These are phyloP conservation scores for Crocodylus rhombifer DNA, from an alignment of 2,797 vertebrate genomes.

Conservation along the genomic window DNA sequence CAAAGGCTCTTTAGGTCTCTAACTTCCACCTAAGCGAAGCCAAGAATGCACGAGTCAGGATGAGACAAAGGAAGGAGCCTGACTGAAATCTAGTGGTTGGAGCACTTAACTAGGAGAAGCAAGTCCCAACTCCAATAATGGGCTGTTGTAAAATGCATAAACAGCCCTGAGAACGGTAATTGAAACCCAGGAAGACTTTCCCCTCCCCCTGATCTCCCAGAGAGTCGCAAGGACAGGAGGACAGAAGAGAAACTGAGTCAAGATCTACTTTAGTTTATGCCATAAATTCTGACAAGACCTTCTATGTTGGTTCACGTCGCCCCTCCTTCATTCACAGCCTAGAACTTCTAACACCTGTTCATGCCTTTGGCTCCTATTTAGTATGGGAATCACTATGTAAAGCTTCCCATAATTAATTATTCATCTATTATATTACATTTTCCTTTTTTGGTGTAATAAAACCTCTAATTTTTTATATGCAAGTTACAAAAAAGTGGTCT, in stretches of 20 bases:
- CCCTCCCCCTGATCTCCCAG: too few species aligned
- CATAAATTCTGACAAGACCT: neutral
- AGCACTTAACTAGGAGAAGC: too few species aligned
- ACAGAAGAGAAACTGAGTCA: neutral
- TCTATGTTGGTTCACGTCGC: neutral
- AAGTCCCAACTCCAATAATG: too few species aligned
- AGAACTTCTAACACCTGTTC: neutral
- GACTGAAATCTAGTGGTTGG: too few species aligned
- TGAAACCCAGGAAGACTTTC: too few species aligned
- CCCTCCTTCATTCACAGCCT: neutral
- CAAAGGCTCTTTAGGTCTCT: too few species aligned
- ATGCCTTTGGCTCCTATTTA: neutral
- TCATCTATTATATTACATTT: neutral
- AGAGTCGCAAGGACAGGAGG: neutral
- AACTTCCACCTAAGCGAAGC: too few species aligned
- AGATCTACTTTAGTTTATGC: neutral
- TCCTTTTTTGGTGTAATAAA: neutral
- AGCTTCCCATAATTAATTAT: neutral
- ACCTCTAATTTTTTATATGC: neutral
- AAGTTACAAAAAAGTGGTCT: neutral
- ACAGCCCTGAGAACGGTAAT: too few species aligned
- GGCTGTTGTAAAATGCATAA: too few species aligned
- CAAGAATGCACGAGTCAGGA: too few species aligned
- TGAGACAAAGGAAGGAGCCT: too few species aligned
- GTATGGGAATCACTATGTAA: neutral